These are phyloP conservation scores for Podargus strigoides DNA, from an alignment of 2,797 vertebrate genomes.

Conservation along the genomic window DNA sequence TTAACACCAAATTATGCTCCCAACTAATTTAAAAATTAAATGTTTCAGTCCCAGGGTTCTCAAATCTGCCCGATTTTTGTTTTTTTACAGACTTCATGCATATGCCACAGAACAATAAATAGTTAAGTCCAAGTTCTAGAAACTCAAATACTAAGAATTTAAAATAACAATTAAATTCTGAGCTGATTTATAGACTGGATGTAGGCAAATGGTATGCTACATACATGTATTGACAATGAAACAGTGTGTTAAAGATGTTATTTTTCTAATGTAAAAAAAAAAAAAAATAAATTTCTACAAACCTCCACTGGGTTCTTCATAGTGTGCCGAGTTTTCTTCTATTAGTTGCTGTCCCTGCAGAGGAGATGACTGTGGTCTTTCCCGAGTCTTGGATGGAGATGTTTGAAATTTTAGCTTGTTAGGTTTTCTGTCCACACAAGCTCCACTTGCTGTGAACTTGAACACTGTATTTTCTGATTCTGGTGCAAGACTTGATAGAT, in stretches of 20 bases:
- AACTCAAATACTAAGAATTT: background rate
- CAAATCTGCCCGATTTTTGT: background rate
- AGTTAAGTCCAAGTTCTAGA: background rate
- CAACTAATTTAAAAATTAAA: background rate
- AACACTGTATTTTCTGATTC: conserved; percentile 21
- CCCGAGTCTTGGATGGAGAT: background rate
- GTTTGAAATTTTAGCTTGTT: background rate
- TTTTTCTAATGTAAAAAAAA: background rate
- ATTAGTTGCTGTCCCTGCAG: too few species aligned
- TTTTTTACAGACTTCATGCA: background rate
- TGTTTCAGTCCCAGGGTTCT: background rate
- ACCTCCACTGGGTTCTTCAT: conserved; percentile 8
- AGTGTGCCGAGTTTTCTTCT: background rate
- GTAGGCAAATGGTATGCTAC: background rate
- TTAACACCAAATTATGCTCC: background rate
- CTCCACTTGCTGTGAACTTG: conserved; percentile 49
- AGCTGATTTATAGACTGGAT: background rate
- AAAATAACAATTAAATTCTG: background rate
- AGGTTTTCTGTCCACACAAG: conserved; percentile 28
- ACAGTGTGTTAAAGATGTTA: background rate
- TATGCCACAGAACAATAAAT: background rate
- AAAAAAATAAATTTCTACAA: background rate
- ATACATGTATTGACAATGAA: background rate
- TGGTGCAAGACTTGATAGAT: background rate
- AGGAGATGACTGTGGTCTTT: background rate